These are phyloP conservation scores for Colletes collaris DNA, from an alignment of 2,888 invertebrate genomes.

Conservation along the genomic window DNA sequence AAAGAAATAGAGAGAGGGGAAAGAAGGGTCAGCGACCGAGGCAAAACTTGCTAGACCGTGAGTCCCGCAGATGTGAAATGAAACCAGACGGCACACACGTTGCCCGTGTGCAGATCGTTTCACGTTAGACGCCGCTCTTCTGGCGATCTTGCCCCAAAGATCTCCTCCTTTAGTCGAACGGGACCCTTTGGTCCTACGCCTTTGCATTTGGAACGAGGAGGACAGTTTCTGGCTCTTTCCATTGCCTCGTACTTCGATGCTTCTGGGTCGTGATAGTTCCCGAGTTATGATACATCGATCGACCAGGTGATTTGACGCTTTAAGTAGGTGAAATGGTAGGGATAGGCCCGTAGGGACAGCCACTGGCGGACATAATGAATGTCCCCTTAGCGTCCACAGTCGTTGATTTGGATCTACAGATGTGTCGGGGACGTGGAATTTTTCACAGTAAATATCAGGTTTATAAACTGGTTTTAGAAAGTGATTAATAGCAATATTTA, in stretches of 20 bases:
- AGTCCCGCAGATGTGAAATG: conserved; percentile 72
- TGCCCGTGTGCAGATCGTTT: conserved; percentile 51
- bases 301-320: too few relatives aligned
- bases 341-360: too few relatives aligned
- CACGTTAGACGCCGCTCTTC: conserved; percentile 49
- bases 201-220: neutral
- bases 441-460: too few relatives aligned
- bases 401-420: too few relatives aligned
- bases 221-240: neutral
- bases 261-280: neutral
- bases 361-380: too few relatives aligned
- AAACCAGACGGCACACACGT: conserved; percentile 66
- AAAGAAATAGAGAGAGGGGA: conserved; percentile 54
- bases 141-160: conserved; percentile 10
- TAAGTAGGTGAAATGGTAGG: too few relatives aligned
- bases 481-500: too few relatives aligned
- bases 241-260: neutral
- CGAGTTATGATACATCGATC: neutral
- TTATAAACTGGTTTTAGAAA: too few relatives aligned
- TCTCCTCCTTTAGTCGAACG: conserved; percentile 9
- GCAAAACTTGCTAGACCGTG: conserved; percentile 79
- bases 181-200: conserved; percentile 1
- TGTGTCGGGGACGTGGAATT: too few relatives aligned
- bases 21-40: conserved; percentile 76
- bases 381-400: too few relatives aligned